Evolutionary conservation across 1,140 invertebrate species (phyloP), one percentile per base, ranked within the genome.

Genomic region (Meloidogyne hapla): DNA sequence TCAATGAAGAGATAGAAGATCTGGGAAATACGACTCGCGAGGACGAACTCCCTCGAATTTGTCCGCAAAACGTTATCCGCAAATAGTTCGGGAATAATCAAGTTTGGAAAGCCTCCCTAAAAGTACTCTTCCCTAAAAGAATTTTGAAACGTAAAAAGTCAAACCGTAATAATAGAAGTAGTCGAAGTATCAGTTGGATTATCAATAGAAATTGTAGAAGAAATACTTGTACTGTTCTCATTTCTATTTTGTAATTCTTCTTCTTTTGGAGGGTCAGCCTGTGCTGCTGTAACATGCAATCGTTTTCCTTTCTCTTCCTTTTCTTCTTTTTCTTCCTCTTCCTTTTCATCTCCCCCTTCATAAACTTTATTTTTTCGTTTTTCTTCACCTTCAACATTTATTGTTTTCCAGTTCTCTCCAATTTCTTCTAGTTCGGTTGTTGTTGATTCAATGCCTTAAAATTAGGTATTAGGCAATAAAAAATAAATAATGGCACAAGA

Each of bases 301-400:
- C 21, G 28, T 23, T 79, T 42, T 63, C 25, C 71, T n/a, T 10
- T n/a, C 25, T 64, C 28, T 25, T 18, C 68, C 12, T 78, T 67
- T 28, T 79, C 78, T 0, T 64, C 77, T 48, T 74, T 63, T 18
- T 21, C 23, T 38, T 68, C 28, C 40, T 25, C 21, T 42, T 38
- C 62, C 48, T 68, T 65, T 26, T 70, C 25, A 23, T 26, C 71
- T 18, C 70, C 70, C 25, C 56, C 71, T 15, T 23, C 5, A 23
- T 33, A 9, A 62, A 5, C 12, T 26, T 62, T 63, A 23, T 26
- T 63, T 64, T 12, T 18, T 1, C 23, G 18, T 3, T 64, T 63
- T 26, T 61, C 38, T 26, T 61, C 38, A 8, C 25, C 25, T 38
- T 56, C 26, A 70, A 9, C 48, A 6, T 56, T n/a, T 56, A 56